Conservation (phyloP, 2,797 vertebrate genomes). For the Cryptoblepharus egeriae region DNA sequence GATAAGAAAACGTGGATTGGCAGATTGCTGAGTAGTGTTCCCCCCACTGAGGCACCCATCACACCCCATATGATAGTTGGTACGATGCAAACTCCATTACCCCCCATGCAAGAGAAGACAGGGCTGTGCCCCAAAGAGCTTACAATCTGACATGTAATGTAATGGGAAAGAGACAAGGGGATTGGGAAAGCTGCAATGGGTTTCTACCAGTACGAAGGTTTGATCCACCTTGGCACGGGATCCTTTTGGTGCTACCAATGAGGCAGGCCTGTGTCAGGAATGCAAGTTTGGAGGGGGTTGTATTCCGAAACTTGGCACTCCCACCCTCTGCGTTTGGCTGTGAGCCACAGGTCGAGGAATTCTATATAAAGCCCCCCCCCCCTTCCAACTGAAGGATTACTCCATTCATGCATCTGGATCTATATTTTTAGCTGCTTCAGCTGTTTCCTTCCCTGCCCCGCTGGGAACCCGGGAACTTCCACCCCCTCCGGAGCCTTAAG, state of each 20-base stretch:
- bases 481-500: background rate
- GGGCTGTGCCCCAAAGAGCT: background rate
- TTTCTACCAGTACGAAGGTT: too few species aligned
- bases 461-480: background rate
- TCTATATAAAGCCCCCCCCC: background rate
- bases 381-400: background rate
- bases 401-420: background rate
- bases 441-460: slow-evolving; percentile 5
- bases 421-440: slow-evolving; percentile 14
- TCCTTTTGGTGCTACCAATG: background rate
- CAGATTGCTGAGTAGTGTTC: too few species aligned
- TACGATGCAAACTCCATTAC: too few species aligned
- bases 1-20: too few species aligned
- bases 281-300: background rate
- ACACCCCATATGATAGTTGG: too few species aligned
- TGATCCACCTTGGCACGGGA: background rate
- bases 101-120: background rate
- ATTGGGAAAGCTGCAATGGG: background rate
- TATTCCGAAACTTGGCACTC: background rate
- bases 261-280: too few species aligned
- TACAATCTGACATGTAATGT: background rate
- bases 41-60: too few species aligned
- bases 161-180: too few species aligned
- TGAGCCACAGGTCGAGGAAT: background rate
- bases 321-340: background rate